Percentiles rank a stretch among this genome's conserved stretches.
These are phyloP conservation scores for Oncorhynchus tshawytscha DNA, from an alignment of 2,113 vertebrate species.

Conservation along the genomic window DNA sequence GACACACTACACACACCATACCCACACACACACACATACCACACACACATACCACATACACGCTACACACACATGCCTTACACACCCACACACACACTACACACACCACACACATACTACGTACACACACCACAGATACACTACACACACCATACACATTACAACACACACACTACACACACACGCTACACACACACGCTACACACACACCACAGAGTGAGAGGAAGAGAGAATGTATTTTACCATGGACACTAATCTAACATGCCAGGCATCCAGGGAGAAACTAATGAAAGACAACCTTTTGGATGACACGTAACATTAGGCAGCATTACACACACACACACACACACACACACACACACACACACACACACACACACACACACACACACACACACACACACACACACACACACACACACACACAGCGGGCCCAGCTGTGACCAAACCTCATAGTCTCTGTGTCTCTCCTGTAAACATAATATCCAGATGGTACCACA, in stretches of 20 bases:
- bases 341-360: slow-evolving; percentile 7
- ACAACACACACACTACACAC: neutral
- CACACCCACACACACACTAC: neutral
- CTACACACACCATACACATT: neutral
- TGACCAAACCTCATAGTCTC: slow-evolving; percentile 32
- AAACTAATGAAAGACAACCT: slow-evolving; percentile 2
- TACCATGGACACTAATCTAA: slow-evolving; percentile 2
- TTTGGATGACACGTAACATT: neutral
- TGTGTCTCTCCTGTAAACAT: slow-evolving; percentile 56
- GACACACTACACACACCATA: neutral
- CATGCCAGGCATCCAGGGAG: neutral
- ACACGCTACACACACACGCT: neutral
- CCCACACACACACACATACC: neutral
- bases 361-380: neutral
- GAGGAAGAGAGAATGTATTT: neutral
- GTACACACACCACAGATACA: neutral
- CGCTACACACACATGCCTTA: neutral
- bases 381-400: slow-evolving; percentile 20
- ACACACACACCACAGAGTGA: neutral
- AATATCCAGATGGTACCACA: slow-evolving; percentile 17
- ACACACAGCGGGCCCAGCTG: slow-evolving; percentile 51
- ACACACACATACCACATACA: neutral
- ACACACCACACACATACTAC: neutral
- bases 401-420: slow-evolving; percentile 6
- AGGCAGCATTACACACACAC: neutral